Conservation (phyloP, 53 echinoderm and acorn worm genomes). For the Actinopyga echinites region DNA sequence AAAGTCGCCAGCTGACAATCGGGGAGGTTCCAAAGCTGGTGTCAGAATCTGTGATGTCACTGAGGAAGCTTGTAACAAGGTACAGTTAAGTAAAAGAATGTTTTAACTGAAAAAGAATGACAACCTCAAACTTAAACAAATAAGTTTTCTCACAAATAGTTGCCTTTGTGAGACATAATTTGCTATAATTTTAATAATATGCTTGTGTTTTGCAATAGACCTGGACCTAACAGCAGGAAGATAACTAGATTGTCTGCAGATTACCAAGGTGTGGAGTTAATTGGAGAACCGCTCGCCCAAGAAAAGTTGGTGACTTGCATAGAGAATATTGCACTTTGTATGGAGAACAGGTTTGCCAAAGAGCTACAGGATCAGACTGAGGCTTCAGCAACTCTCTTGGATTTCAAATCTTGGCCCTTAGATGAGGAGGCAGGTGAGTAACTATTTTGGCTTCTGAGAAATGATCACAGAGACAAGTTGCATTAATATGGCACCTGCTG, state of each 20-base stretch:
- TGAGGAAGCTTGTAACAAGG: not conserved
- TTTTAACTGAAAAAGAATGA: not conserved
- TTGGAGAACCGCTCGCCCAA: not conserved
- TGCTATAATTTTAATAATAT: not conserved
- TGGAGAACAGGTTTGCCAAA: too few species aligned
- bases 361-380: not conserved
- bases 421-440: not conserved
- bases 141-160: not conserved
- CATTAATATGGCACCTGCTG: not conserved
- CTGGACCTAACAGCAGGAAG: too few species aligned
- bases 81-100: too few species aligned
- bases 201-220: not conserved
- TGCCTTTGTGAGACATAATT: not conserved
- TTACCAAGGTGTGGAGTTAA: too few species aligned
- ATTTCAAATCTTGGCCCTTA: slow-evolving; percentile 2
- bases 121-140: not conserved
- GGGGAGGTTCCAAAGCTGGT: not conserved
- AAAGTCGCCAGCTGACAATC: not conserved
- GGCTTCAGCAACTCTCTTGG: not conserved
- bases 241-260: too few species aligned
- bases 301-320: not conserved
- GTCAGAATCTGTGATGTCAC: not conserved
- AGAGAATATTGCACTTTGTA: too few species aligned
- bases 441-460: not conserved
- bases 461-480: not conserved